Base-by-base conservation (phyloP, 2,113 vertebrate genomes). In the Silurus asotus region DNA sequence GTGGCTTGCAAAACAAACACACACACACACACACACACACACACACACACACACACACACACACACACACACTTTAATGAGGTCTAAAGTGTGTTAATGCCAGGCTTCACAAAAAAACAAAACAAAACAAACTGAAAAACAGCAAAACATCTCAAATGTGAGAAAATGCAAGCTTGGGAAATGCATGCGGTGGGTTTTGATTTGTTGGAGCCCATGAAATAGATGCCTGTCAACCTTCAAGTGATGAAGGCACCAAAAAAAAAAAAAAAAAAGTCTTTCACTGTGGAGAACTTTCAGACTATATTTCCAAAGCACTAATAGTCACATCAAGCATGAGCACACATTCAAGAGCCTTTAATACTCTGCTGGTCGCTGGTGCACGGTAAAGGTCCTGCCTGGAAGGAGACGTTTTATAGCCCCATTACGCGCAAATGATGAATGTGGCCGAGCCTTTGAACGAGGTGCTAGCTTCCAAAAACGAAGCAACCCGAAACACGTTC, bases 401-500 rank as follows among this genome's bases (percentile, higher is more conserved):
- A 48, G 62, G 65, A 37, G 61, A 67, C 58, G 10, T 86, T 85
- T 88, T 78, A 88, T 78, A 56, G 84, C 59, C 87, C 87, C 65
- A 83, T 86, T 85, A 88, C 84, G 53, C 58, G 78, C 69, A 78
- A 85, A 82, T 78, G 79, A 88, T 88, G 84, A 82, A 82, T 77
- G 70, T 69, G 61, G 83, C 70, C 14, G 6, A 65, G 76, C 25
- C 78, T 82, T 83, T 88, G 72, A 78, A 53, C 80, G 59, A 55
- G 58, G 58, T 86, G 69, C 69, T 82, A 48, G 58, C 61, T 76
- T 64, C 65, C 61, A 77, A 51, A 10, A n/a, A 25, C 10, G 55
- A 69, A 48, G 23, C 15, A 17, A 59, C 76, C n/a, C 45, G 51
- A 58, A 64, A 65, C 67, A n/a, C 25, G 19, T 48, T 55, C 48